phyloP scores from a whole-genome alignment of 2,113 vertebrate species.

The Pica pica region DNA sequence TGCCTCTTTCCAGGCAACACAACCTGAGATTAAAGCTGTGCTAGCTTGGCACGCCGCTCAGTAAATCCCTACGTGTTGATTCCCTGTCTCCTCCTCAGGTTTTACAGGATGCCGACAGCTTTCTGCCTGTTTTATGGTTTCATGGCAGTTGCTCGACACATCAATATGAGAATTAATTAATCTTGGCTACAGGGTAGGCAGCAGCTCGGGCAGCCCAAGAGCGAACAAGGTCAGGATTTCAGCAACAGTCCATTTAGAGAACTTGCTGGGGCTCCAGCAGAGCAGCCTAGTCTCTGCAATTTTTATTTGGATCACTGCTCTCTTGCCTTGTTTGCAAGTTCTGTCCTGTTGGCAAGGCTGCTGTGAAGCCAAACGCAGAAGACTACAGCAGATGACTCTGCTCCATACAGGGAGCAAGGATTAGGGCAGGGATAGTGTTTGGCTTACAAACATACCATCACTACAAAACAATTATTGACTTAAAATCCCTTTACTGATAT shows the following conservation, averaged over 20 bases:
- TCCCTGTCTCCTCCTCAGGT: conserved; percentile 14
- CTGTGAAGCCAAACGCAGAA: background rate
- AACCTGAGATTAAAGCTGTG: background rate
- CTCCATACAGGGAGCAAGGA: background rate
- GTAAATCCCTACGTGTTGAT: background rate
- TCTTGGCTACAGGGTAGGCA: conserved; percentile 18
- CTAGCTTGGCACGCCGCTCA: rapidly evolving
- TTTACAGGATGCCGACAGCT: background rate
- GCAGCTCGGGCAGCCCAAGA: background rate
- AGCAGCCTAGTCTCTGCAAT: background rate
- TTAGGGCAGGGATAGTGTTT: background rate
- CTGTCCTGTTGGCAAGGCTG: background rate
- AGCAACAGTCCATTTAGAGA: background rate
- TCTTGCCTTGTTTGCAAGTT: conserved; percentile 31
- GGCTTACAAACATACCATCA: background rate
- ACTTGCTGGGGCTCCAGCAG: background rate
- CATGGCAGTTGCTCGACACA: background rate
- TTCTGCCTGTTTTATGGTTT: conserved; percentile 31
- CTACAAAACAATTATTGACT: conserved; percentile 4
- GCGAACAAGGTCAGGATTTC: conserved; percentile 47
- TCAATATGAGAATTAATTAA: conserved; percentile 41
- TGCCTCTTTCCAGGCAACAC: background rate
- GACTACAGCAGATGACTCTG: background rate
- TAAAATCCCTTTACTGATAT: background rate
- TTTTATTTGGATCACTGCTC: background rate